Percentiles rank a stretch among this genome's conserved stretches.
These are phyloP conservation scores for Andrena marginata DNA, from an alignment of 2,888 invertebrate genomes.

Conservation along the genomic window DNA sequence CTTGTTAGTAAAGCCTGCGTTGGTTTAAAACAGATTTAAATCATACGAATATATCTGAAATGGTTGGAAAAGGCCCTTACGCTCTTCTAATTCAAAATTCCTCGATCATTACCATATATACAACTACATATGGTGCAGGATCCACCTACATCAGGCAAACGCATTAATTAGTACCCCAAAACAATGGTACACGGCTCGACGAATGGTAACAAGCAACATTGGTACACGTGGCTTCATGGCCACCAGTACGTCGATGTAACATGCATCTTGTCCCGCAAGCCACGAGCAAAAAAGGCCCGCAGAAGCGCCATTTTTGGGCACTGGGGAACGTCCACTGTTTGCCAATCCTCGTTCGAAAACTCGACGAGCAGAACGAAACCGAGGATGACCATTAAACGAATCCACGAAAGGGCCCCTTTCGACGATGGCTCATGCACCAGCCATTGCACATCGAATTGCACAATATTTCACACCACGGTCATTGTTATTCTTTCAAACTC, in stretches of 20 bases:
- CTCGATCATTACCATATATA: neutral
- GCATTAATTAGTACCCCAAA: slow-evolving; percentile 29
- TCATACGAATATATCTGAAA: too few relatives aligned
- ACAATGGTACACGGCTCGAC: slow-evolving; percentile 8
- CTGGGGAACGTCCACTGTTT: neutral
- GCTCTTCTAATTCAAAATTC: neutral
- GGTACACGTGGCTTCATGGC: slow-evolving; percentile 13
- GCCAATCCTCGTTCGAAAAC: slow-evolving; percentile 26
- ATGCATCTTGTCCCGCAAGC: slow-evolving; percentile 21
- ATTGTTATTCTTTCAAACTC: too few relatives aligned
- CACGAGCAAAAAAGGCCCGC: neutral
- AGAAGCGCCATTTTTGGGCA: slow-evolving; percentile 44
- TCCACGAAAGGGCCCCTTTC: slow-evolving; percentile 77
- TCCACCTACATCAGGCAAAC: neutral
- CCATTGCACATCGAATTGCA: neutral
- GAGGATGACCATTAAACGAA: slow-evolving; percentile 77
- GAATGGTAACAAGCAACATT: slow-evolving; percentile 19
- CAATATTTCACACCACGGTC: neutral
- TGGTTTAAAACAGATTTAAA: too few relatives aligned
- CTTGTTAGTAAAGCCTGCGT: too few relatives aligned
- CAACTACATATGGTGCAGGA: neutral
- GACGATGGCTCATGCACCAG: slow-evolving; percentile 78
- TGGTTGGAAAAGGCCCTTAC: too few relatives aligned
- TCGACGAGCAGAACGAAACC: slow-evolving; percentile 25
- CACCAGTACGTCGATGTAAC: slow-evolving; percentile 19